Evolutionary conservation across 2,113 vertebrate genomes (phyloP), one percentile per base, ranked within the genome.

Genomic region (Gyps fulvus): DNA sequence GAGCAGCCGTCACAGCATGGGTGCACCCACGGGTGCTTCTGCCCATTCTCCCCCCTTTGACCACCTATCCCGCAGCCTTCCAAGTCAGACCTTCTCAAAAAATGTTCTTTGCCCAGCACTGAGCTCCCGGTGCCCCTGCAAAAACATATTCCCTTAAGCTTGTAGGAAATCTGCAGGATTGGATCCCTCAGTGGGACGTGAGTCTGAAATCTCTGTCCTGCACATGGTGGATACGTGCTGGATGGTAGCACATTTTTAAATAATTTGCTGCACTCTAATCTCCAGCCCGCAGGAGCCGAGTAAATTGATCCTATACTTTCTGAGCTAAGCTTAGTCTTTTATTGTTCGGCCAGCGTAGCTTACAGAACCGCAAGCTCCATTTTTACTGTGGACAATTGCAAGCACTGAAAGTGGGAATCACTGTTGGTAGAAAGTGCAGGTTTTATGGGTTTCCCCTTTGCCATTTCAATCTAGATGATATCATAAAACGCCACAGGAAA

Each of bases 391-490:
- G 73, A 79, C 78, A 43, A 19, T 71, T 31, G 27, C 26, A 9
- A 62, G 45, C 66, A 19, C 16, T 45, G 12, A 19, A 23, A 83
- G 31, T 38, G 59, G 55, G 40, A 83, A 69, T 55, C 5, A 0
- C 47, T 43, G 29, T 6, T 13, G 52, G 55, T 72, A 32, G 63
- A 54, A 90, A 69, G 32, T 8, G 52, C 43, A 17, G 59, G 22
- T 90, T 82, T 72, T 32, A 26, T 57, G 81, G 34, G 23, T 47
- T 95, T 95, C 49, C 67, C 54, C 27, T 92, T 62, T 87, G 45
- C 61, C 32, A 7, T 95, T 97, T 88, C 3, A 0, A 92, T 96
- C n/a, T 59, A 98, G 98, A 97, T 93, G 97, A 98, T 52, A 97
- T 97, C 74, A 97, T 97, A 93, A 90, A 81, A 18, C 91, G 74